These are phyloP conservation scores for Cataglyphis albicans DNA, from an alignment of 2,888 invertebrate species.

Conservation along the genomic window DNA sequence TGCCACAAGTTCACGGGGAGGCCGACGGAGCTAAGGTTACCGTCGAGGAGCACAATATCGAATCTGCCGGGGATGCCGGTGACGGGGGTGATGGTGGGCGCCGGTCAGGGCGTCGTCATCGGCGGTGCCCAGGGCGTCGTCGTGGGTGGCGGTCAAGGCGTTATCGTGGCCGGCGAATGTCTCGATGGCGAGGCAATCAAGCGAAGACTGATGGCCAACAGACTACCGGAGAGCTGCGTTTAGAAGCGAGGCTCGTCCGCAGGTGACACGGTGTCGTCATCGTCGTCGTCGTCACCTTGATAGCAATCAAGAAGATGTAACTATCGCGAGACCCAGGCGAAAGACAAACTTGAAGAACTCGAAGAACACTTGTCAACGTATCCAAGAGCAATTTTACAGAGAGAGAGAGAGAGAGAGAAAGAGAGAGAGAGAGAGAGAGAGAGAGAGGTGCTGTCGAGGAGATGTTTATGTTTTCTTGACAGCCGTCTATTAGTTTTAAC, in stretches of 20 bases:
- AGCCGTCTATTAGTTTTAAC: constrained; percentile 35
- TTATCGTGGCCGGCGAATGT: constrained; percentile 86
- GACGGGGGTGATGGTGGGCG: constrained; percentile 68
- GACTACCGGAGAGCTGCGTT: constrained; percentile 95
- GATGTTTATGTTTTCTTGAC: constrained; percentile 23
- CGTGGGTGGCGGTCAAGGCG: constrained; percentile 81
- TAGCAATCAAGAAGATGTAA: neutral
- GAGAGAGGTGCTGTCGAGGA: neutral
- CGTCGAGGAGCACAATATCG: constrained; percentile 83
- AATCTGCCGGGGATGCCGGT: constrained; percentile 76
- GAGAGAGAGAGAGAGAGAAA: neutral
- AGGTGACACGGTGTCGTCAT: neutral
- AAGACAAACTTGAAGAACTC: constrained; percentile 38
- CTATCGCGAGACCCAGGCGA: constrained; percentile 21
- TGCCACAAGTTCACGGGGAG: constrained; percentile 84
- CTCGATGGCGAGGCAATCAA: constrained; percentile 95
- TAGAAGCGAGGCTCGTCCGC: constrained; percentile 85
- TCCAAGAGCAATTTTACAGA: constrained; percentile 20
- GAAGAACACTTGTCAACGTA: constrained; percentile 15
- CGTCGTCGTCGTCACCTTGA: neutral
- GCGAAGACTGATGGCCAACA: constrained; percentile 94
- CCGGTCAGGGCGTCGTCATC: constrained; percentile 67
- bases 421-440: neutral
- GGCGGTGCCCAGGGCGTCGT: constrained; percentile 84
- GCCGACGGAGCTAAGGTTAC: constrained; percentile 84